Evolutionary conservation across 2,888 invertebrate species (phyloP).

Genomic region (Calameuta pallipes): DNA sequence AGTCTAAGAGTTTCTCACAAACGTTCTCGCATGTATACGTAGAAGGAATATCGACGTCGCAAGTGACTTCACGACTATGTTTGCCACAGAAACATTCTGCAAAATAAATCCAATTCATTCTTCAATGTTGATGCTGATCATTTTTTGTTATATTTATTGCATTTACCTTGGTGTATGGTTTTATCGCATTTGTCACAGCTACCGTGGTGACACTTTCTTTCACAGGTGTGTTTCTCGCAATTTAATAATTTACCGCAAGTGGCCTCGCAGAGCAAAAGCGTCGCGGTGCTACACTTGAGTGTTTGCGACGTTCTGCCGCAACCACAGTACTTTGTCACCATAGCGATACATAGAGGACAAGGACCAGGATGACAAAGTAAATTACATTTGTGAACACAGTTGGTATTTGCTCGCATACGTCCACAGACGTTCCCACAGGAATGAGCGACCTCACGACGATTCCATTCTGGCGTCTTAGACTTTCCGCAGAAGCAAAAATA

Average conservation of each 20-base stretch:
- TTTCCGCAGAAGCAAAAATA: conserved; percentile 95
- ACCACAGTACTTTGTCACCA: conserved; percentile 79
- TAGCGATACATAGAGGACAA: conserved; percentile 89
- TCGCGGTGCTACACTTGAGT: conserved; percentile 79
- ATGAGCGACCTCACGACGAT: conserved; percentile 85
- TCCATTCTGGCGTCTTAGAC: conserved; percentile 78
- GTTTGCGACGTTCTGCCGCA: conserved; percentile 79
- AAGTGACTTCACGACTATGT: conserved; percentile 72
- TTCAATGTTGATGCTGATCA: not conserved
- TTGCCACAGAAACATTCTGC: conserved; percentile 79
- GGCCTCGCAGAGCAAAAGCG: conserved; percentile 79
- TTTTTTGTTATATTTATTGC: not conserved
- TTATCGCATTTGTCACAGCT: conserved; percentile 79
- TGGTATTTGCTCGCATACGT: conserved; percentile 66
- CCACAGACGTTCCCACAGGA: conserved; percentile 91
- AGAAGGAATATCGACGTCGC: conserved; percentile 69
- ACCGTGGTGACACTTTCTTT: conserved; percentile 81
- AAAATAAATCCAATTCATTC: conserved; percentile 27
- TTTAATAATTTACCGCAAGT: conserved; percentile 79
- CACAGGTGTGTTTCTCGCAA: conserved; percentile 83
- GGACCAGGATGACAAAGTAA: conserved; percentile 94
- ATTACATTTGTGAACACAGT: conserved; percentile 71
- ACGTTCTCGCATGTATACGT: conserved; percentile 73
- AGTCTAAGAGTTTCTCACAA: conserved; percentile 73
- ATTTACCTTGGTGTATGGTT: conserved; percentile 74